Percentiles rank a stretch among this genome's conserved stretches.
Evolutionary conservation across 1,140 invertebrate species (phyloP).

Genomic region (Caenorhabditis inopinata): DNA sequence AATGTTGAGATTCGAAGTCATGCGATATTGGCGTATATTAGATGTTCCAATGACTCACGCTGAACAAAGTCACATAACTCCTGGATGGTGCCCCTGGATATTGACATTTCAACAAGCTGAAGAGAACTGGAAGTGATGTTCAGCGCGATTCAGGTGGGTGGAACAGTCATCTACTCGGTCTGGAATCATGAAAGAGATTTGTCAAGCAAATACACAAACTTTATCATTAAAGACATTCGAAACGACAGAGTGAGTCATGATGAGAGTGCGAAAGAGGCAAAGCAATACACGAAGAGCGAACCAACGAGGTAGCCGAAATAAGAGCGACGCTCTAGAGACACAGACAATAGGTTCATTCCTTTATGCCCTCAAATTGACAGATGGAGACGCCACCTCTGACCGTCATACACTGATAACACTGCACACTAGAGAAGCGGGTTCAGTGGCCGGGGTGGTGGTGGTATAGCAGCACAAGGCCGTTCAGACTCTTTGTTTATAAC

Average conservation of each 20-base stretch:
- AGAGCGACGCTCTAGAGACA: not conserved
- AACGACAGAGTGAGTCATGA: not conserved
- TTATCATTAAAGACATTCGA: no score
- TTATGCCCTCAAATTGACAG: not conserved
- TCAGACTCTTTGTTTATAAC: no score
- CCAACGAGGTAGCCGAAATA: not conserved
- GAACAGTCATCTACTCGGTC: not conserved
- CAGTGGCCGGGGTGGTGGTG: no score
- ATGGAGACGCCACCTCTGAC: not conserved
- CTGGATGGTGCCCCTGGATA: conserved; percentile 53
- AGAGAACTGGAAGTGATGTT: not conserved
- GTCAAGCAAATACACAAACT: no score
- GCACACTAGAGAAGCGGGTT: no score
- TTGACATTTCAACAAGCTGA: conserved; percentile 50
- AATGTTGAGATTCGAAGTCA: no score
- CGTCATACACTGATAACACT: not conserved
- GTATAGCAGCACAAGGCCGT: not conserved
- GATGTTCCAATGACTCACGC: no score
- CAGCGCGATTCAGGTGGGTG: no score
- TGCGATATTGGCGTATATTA: no score
- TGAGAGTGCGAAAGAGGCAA: not conserved
- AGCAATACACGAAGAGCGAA: not conserved
- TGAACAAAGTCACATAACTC: conserved; percentile 58
- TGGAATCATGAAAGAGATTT: no score
- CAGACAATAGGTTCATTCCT: not conserved